A percentile compares a stretch with the other conserved stretches of the same genome.
Conservation (phyloP, 2,113 vertebrate species). For the Pteropus alecto region DNA sequence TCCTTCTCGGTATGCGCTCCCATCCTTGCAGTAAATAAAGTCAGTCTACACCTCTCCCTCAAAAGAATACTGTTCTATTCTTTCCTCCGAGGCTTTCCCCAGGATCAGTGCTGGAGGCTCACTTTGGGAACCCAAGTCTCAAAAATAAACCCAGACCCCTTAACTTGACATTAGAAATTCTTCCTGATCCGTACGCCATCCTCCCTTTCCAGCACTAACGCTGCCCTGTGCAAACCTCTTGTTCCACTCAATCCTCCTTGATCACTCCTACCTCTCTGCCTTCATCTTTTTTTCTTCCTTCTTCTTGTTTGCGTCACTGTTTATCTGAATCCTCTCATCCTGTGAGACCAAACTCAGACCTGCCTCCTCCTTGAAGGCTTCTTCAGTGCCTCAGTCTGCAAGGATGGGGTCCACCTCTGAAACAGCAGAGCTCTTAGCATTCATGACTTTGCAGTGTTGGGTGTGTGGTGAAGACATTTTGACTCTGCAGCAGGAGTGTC, state of each 20-base stretch:
- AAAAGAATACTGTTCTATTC: background rate
- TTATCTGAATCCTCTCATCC: background rate
- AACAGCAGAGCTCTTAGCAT: background rate
- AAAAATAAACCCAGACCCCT: background rate
- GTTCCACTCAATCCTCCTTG: background rate
- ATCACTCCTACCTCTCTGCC: background rate
- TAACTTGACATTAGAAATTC: background rate
- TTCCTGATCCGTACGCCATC: background rate
- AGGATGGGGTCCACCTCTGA: background rate
- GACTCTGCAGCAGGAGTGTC: background rate
- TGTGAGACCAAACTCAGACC: background rate
- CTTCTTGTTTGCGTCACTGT: background rate
- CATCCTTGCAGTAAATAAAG: background rate
- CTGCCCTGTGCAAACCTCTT: rapidly evolving
- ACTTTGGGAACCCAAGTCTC: background rate
- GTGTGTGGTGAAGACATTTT: background rate
- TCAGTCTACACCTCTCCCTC: background rate
- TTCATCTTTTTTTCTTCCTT: background rate
- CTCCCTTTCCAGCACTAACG: background rate
- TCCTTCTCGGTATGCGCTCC: background rate
- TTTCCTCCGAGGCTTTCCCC: background rate
- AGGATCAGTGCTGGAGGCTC: background rate
- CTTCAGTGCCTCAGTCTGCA: background rate
- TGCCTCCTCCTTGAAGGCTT: background rate
- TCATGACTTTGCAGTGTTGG: background rate